These are phyloP conservation scores for Aporophyla nigra DNA, from an alignment of 2,888 invertebrate genomes.

Conservation along the genomic window DNA sequence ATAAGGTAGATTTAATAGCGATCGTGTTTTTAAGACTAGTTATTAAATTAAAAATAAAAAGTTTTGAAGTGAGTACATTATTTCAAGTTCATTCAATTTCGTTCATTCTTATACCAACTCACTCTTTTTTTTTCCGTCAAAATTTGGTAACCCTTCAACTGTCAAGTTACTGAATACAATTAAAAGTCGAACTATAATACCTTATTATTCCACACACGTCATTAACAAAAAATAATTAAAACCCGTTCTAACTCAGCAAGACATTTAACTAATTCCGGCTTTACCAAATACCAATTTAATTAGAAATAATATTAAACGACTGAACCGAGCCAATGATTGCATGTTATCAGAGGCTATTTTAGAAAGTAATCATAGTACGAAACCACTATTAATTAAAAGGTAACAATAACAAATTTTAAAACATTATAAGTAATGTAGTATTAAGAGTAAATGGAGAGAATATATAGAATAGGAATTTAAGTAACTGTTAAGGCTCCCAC, in stretches of 20 bases:
- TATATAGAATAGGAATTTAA: not conserved
- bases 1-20: too few relatives aligned
- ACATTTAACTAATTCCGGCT: conserved; percentile 7
- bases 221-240: not conserved
- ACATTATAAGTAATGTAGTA: not conserved
- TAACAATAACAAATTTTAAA: not conserved
- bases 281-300: not conserved
- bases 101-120: too few relatives aligned
- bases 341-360: conserved; percentile 5
- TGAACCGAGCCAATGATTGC: not conserved
- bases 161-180: too few relatives aligned
- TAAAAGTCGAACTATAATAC: too few relatives aligned
- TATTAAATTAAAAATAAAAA: too few relatives aligned
- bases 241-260: not conserved
- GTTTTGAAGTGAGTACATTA: too few relatives aligned
- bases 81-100: too few relatives aligned
- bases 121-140: too few relatives aligned
- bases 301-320: conserved; percentile 1
- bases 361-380: not conserved
- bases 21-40: too few relatives aligned
- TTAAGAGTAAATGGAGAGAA: not conserved
- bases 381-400: not conserved
- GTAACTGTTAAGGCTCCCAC: not conserved
- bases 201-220: not conserved
- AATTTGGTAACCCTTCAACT: too few relatives aligned